phyloP scores from a whole-genome alignment of 1,140 invertebrate species.

The Spodoptera frugiperda region DNA sequence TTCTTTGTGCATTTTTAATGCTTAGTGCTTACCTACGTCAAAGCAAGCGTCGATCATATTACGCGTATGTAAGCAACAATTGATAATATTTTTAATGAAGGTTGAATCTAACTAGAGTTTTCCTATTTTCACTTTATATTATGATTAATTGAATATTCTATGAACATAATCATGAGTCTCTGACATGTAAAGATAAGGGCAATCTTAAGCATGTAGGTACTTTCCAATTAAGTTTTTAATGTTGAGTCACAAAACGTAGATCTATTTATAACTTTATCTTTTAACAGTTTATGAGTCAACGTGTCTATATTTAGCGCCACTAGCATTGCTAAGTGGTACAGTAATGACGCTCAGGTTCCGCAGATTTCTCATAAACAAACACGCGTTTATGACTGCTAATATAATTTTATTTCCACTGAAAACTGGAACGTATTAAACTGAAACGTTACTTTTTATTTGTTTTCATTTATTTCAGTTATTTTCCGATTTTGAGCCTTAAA shows the following conservation, averaged over 20 bases:
- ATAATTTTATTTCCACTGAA: not conserved
- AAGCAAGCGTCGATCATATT: not conserved
- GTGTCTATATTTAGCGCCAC: not conserved
- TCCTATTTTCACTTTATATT: too few species aligned
- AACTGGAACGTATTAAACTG: not conserved
- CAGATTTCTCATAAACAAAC: conserved; percentile 1
- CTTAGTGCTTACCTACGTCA: not conserved
- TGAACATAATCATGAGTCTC: too few species aligned
- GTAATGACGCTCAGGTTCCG: not conserved
- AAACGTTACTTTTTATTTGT: not conserved
- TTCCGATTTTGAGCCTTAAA: not conserved
- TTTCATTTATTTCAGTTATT: not conserved
- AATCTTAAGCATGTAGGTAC: not conserved
- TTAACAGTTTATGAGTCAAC: not conserved
- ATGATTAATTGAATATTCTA: too few species aligned
- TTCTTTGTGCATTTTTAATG: too few species aligned
- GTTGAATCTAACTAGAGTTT: too few species aligned
- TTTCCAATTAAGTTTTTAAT: not conserved
- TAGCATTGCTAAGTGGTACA: not conserved
- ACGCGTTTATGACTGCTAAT: not conserved
- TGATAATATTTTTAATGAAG: too few species aligned
- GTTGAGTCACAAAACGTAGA: not conserved
- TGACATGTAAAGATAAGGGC: not conserved
- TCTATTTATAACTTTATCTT: conserved; percentile 20
- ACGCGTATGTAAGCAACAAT: not conserved